Conservation (phyloP, 2,797 vertebrate genomes). For the Xerus rutilus region DNA sequence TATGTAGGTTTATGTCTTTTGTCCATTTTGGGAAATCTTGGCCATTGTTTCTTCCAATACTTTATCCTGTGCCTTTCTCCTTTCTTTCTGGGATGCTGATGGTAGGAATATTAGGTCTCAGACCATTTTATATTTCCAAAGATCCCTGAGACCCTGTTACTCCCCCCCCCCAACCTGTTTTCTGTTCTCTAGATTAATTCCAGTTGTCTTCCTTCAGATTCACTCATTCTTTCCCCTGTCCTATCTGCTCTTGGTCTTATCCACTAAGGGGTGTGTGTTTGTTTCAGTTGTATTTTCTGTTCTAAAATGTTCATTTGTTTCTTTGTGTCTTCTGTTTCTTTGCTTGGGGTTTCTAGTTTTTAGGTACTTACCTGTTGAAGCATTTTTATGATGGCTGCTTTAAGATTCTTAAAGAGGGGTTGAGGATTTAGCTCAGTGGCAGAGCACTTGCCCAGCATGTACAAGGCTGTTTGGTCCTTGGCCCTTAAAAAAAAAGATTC, state of each 20-base stretch:
- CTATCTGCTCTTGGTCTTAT: not conserved
- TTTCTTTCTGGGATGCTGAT: not conserved
- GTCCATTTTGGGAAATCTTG: constrained; percentile 14
- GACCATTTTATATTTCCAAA: not conserved
- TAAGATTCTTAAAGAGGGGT: not conserved
- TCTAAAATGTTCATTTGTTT: constrained; percentile 29
- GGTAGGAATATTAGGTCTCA: constrained; percentile 12
- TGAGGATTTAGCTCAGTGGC: too few species aligned
- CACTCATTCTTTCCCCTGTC: not conserved
- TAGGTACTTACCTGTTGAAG: not conserved
- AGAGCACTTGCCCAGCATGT: too few species aligned
- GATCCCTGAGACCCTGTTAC: not conserved
- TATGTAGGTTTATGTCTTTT: not conserved
- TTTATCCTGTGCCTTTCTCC: not conserved
- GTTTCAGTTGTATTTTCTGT: not conserved
- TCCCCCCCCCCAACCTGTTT: not conserved
- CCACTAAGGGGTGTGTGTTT: not conserved
- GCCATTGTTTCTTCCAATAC: not conserved
- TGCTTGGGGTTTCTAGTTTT: not conserved
- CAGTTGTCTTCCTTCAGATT: not conserved
- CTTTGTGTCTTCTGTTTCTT: not conserved
- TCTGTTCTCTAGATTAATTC: not conserved
- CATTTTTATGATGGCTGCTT: not conserved
- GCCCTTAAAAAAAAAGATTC: too few species aligned
- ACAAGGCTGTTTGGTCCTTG: too few species aligned